Conservation (phyloP, 1,140 invertebrate genomes). For the Trypoxylus dichotomus region DNA sequence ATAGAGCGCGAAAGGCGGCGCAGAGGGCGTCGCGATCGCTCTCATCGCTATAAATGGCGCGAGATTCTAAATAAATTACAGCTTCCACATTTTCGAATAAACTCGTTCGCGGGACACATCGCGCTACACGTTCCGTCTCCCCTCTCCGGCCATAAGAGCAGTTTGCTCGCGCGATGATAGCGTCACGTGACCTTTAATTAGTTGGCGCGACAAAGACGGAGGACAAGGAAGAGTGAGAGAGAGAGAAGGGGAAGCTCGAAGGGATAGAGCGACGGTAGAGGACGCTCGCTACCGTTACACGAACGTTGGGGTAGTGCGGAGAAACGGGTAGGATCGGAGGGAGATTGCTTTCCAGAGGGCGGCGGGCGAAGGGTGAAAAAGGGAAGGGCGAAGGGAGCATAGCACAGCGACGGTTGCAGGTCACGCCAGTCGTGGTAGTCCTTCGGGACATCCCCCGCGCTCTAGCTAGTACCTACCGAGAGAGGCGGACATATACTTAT, state of each 20-base stretch:
- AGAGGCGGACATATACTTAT: no score
- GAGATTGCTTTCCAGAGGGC: no score
- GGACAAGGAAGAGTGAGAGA: constrained; percentile 30
- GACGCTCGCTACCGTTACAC: not conserved
- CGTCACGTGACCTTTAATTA: constrained; percentile 49
- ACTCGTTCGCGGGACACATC: not conserved
- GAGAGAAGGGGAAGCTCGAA: not conserved
- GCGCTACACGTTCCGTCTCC: not conserved
- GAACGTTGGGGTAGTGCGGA: no score
- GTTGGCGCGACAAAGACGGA: constrained; percentile 35
- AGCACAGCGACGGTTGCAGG: constrained; percentile 38
- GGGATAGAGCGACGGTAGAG: not conserved
- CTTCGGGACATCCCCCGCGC: constrained; percentile 38
- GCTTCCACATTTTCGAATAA: constrained; percentile 16
- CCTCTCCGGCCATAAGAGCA: constrained; percentile 32
- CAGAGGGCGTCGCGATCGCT: constrained; percentile 1
- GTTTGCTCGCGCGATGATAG: constrained; percentile 40
- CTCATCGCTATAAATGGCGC: not conserved
- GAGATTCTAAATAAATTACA: constrained; percentile 7
- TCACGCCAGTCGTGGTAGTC: constrained; percentile 40
- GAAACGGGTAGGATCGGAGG: no score
- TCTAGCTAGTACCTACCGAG: no score
- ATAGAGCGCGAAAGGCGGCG: not conserved
- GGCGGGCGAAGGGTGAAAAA: no score
- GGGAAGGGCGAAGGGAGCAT: no score